Conservation (phyloP, 1,140 invertebrate species). For the Diachasmimorpha longicaudata region DNA sequence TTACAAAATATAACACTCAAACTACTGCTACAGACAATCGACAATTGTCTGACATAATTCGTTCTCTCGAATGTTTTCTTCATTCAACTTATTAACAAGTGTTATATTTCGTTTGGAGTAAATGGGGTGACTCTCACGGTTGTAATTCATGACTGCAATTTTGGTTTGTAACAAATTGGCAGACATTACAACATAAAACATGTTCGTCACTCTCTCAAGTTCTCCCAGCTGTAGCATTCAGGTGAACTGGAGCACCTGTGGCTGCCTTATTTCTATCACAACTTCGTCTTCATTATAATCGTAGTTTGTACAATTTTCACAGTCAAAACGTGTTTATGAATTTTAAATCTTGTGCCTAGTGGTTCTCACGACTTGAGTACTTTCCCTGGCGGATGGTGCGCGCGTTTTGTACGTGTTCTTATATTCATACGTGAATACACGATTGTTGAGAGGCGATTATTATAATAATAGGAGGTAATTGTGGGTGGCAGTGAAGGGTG, state of each 20-base stretch:
- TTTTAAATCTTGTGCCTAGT: background rate
- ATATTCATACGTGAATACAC: background rate
- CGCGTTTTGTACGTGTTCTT: background rate
- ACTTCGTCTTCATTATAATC: background rate
- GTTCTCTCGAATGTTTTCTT: background rate
- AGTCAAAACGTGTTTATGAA: background rate
- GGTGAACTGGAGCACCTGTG: background rate
- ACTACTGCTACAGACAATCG: background rate
- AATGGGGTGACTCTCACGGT: too few species aligned
- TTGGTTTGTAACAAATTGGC: background rate
- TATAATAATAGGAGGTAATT: background rate
- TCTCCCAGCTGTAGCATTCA: background rate
- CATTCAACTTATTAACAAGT: too few species aligned
- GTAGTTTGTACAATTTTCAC: background rate
- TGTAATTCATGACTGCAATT: too few species aligned
- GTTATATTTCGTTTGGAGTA: too few species aligned
- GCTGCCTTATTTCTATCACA: background rate
- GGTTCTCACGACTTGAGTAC: background rate
- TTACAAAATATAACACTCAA: conserved; percentile 18
- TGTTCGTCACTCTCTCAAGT: background rate
- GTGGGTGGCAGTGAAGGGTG: background rate
- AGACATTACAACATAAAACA: background rate
- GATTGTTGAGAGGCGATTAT: background rate
- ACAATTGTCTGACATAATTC: background rate
- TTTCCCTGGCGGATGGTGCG: background rate